Evolutionary conservation across 2,888 invertebrate genomes (phyloP).

Genomic region (Stenchaetothrips biformis): DNA sequence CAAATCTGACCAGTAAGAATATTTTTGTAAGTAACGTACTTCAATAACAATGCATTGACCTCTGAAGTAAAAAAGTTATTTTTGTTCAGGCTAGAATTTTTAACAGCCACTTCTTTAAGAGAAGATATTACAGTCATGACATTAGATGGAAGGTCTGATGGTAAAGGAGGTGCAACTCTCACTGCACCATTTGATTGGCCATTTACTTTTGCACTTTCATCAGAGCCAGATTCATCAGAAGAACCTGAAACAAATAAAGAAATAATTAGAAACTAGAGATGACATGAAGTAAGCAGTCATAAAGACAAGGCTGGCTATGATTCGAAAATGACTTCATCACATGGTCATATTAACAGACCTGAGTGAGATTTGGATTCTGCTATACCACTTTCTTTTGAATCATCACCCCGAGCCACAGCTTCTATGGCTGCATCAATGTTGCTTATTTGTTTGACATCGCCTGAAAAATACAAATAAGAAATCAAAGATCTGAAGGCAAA

Average conservation of each 20-base stretch:
- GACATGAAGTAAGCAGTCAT: background rate
- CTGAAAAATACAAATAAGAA: slow-evolving; percentile 12
- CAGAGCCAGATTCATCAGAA: slow-evolving; percentile 44
- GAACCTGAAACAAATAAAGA: slow-evolving; percentile 33
- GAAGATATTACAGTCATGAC: slow-evolving; percentile 48
- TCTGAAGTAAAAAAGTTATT: slow-evolving; percentile 51
- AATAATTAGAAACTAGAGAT: background rate
- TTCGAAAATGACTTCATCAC: no score
- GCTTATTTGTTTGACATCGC: slow-evolving; percentile 30
- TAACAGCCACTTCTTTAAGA: slow-evolving; percentile 46
- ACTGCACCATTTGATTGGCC: background rate
- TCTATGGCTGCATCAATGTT: slow-evolving; percentile 52
- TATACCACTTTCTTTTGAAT: slow-evolving; percentile 34
- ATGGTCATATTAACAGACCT: slow-evolving; percentile 31
- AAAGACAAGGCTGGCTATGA: no score
- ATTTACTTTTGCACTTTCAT: slow-evolving; percentile 44
- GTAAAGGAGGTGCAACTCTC: slow-evolving; percentile 42
- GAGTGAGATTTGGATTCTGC: slow-evolving; percentile 35
- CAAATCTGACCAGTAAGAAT: background rate
- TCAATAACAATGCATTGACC: slow-evolving; percentile 51
- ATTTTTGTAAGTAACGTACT: slow-evolving; percentile 43
- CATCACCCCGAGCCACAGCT: slow-evolving; percentile 45
- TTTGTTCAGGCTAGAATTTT: slow-evolving; percentile 48
- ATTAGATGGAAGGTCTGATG: slow-evolving; percentile 48
- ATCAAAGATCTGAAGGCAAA: background rate